Evolutionary conservation across 2,888 invertebrate species (phyloP).

Genomic region (Cyrtodaria siliqua): DNA sequence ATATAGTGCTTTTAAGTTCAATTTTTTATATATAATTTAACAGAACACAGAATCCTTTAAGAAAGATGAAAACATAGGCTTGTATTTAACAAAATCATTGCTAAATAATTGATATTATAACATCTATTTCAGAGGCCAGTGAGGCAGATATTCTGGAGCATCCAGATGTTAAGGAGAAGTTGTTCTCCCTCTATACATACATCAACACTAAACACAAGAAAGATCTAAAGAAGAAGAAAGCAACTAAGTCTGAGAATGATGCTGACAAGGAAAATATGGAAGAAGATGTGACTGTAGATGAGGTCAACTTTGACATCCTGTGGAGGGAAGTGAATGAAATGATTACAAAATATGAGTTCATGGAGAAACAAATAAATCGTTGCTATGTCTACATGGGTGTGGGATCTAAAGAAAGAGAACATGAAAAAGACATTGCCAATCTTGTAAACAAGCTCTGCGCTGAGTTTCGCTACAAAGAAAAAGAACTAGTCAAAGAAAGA

Average conservation of each 20-base stretch:
- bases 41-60: no score
- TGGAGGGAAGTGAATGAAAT: slow-evolving; percentile 12
- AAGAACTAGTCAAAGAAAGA: slow-evolving; percentile 29
- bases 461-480: slow-evolving; percentile 29
- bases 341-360: slow-evolving; percentile 5
- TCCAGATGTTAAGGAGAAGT: slow-evolving; percentile 9
- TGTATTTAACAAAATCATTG: no score
- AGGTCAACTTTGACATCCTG: slow-evolving; percentile 22
- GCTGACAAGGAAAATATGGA: neutral
- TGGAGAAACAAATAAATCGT: slow-evolving; percentile 25
- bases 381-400: slow-evolving; percentile 25
- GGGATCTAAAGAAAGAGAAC: neutral
- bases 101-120: no score
- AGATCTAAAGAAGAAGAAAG: neutral
- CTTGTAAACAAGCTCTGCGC: slow-evolving; percentile 28
- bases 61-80: no score
- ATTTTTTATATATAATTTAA: no score
- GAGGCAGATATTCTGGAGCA: slow-evolving; percentile 14
- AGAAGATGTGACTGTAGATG: slow-evolving; percentile 1
- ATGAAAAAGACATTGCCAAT: slow-evolving; percentile 15
- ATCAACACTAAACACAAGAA: neutral
- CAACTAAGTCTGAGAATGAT: neutral
- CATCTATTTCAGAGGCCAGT: no score
- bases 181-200: slow-evolving; percentile 2
- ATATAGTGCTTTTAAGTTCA: no score